Percentiles rank a stretch among this genome's conserved stretches.
Evolutionary conservation across 1,140 invertebrate species (phyloP).

Genomic region (Drosophila virilis): DNA sequence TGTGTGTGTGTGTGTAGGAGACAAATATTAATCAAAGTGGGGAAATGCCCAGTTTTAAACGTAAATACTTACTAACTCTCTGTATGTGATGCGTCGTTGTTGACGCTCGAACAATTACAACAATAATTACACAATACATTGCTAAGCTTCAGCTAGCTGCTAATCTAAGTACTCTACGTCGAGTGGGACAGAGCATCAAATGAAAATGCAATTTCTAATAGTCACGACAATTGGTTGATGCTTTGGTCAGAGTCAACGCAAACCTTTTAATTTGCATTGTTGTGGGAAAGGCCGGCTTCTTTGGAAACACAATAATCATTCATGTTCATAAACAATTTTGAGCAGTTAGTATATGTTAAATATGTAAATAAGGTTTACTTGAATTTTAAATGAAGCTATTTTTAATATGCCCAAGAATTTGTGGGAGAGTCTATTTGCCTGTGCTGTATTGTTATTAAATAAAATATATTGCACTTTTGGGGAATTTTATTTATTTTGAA

Average conservation of each 20-base stretch:
- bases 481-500: neutral
- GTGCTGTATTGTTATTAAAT: neutral
- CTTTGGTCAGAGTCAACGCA: neutral
- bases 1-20: neutral
- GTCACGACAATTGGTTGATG: constrained; percentile 56
- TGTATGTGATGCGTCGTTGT: neutral
- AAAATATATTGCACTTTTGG: neutral
- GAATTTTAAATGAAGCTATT: neutral
- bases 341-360: neutral
- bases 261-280: constrained; percentile 10
- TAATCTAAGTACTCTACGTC: constrained; percentile 24
- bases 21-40: constrained; percentile 50
- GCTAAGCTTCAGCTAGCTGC: constrained; percentile 1
- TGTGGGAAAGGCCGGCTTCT: constrained; percentile 38
- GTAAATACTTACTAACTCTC: constrained; percentile 1
- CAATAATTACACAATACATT: constrained; percentile 1
- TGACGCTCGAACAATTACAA: constrained; percentile 23
- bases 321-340: constrained; percentile 45
- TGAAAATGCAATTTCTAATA: constrained; percentile 12
- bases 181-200: neutral
- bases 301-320: constrained; percentile 56
- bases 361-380: constrained; percentile 8
- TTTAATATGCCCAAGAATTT: constrained; percentile 2
- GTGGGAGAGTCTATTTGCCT: neutral
- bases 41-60: constrained; percentile 51